Conservation (phyloP, 1,140 invertebrate genomes). For the Oscheius sp. region DNA sequence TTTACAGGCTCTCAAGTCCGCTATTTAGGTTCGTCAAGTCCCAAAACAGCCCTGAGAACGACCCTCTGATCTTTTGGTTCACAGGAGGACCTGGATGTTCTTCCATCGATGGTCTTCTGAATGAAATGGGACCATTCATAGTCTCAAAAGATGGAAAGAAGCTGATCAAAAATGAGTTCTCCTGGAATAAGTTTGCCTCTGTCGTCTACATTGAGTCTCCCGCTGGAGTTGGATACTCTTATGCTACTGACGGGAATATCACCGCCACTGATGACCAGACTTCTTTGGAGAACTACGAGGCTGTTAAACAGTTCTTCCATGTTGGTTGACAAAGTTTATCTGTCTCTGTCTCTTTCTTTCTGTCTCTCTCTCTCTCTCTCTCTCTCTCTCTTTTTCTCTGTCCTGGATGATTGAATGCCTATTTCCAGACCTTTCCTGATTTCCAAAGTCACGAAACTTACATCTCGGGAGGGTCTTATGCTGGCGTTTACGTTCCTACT, state of each 20-base stretch:
- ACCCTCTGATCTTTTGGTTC: conserved; percentile 67
- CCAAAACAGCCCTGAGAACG: conserved; percentile 62
- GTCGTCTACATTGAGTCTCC: conserved; percentile 70
- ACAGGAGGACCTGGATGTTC: conserved; percentile 69
- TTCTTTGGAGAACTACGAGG: conserved; percentile 64
- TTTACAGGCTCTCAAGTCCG: too few species aligned
- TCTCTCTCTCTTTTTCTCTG: too few species aligned
- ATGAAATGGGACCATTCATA: conserved; percentile 67
- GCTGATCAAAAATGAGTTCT: conserved; percentile 62
- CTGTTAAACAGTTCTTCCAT: conserved; percentile 65
- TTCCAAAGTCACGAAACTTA: conserved; percentile 63
- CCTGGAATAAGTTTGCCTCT: conserved; percentile 73
- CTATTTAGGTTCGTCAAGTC: conserved; percentile 66
- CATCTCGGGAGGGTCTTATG: conserved; percentile 65
- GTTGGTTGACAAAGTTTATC: too few species aligned
- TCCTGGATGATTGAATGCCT: too few species aligned
- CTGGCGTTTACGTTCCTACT: conserved; percentile 64
- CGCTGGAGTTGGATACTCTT: conserved; percentile 68
- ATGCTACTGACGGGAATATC: conserved; percentile 64
- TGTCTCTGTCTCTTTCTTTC: too few species aligned
- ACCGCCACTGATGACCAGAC: conserved; percentile 65
- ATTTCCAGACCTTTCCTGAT: conserved; percentile 62
- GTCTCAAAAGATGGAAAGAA: conserved; percentile 61
- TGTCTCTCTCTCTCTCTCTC: too few species aligned
- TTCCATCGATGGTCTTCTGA: conserved; percentile 64